These are phyloP conservation scores for Ctenodactylus gundi DNA, from an alignment of 2,113 vertebrate species.

Conservation along the genomic window DNA sequence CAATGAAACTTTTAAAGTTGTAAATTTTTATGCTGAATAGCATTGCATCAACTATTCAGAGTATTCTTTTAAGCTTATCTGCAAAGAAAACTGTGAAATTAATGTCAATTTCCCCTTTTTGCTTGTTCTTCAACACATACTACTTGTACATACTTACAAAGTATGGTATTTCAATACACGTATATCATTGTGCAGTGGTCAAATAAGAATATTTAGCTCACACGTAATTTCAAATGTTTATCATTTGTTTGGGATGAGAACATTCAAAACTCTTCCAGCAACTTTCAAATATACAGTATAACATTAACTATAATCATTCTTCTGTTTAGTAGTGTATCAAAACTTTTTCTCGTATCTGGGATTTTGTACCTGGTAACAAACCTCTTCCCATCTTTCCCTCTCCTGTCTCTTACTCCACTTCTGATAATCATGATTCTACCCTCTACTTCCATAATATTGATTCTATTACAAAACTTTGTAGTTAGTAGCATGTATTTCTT, in stretches of 20 bases:
- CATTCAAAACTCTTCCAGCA: not conserved
- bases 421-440: not conserved
- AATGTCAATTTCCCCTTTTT: not conserved
- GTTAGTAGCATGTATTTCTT: not conserved
- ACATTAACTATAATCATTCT: not conserved
- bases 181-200: not conserved
- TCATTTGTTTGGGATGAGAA: not conserved
- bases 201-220: not conserved
- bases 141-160: not conserved
- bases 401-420: not conserved
- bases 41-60: not conserved
- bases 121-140: not conserved
- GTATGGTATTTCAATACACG: not conserved
- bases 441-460: not conserved
- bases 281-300: not conserved
- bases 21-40: not conserved
- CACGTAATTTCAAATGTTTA: not conserved
- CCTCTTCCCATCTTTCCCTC: not conserved
- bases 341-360: not conserved
- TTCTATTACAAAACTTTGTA: not conserved
- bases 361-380: not conserved
- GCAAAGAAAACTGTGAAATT: not conserved
- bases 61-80: too few relatives aligned
- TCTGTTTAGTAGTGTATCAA: not conserved
- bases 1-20: not conserved